Base-by-base conservation (phyloP, 1,140 invertebrate genomes). In the Macrobrachium rosenbergii region DNA sequence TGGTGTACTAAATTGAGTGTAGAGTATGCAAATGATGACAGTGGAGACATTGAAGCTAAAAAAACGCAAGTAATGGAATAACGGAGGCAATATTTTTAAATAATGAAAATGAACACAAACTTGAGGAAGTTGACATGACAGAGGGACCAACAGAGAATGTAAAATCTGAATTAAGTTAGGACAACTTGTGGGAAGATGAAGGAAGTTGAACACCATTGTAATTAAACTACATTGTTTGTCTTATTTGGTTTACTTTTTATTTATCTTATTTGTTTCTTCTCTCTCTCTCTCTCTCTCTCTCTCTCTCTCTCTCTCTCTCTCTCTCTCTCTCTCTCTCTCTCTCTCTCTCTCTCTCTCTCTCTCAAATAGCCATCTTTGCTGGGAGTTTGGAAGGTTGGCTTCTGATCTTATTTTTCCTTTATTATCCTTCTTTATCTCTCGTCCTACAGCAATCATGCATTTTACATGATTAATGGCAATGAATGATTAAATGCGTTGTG, bases 281-380 rank as follows among this genome's bases (percentile, higher is more conserved):
- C 72, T 75, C 72, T 37, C 72, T 75, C 72, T 37, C 72, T 75
- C 72, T 37, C 72, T 75, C 72, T 75, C 72, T 37, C 72, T 60
- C 77, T 69, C 60, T 81, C 43, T 79, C 88, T 23, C 79, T 88
- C 62, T 80, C 85, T 76, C 72, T 88, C 63, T 45, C 78, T 23
- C 67, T 83, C 60, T 76, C 79, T 64, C 59, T 64, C 43, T 62
- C 75, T 64, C 82, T 78, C 58, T 82, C 81, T 73, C 72, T 86
- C 82, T 86, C 82, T 11, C 80, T 89, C 45, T 78, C 86, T 69
- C 88, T 78, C 75, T 43, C 23, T 43, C 12, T 78, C 3, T 28
- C 43, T n/a, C n/a, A n/a, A n/a, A n/a, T n/a, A n/a, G n/a, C n/a
- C n/a, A n/a, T n/a, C n/a, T 78, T 60, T 78, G 43, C 17, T 75